phyloP scores from a whole-genome alignment of 2,113 vertebrate genomes.

The Cyanistes caeruleus region DNA sequence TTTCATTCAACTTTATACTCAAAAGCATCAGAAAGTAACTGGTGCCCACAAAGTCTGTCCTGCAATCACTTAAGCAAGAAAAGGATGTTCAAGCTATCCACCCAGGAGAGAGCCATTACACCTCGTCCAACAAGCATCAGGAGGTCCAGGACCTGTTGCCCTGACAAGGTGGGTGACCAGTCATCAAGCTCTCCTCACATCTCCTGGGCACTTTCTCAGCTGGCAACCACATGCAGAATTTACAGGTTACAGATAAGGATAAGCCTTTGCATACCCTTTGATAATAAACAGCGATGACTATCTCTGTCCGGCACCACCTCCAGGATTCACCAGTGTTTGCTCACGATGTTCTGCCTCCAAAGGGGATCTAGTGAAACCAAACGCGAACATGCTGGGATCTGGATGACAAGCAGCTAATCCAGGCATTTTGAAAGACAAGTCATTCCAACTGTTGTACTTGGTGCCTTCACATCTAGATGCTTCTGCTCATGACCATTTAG shows the following conservation, averaged over 20 bases:
- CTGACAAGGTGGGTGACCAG: rapidly evolving
- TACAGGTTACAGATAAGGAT: not conserved
- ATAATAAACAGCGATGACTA: rapidly evolving
- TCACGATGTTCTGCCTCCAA: not conserved
- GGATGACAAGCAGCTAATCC: not conserved
- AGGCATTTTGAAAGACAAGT: not conserved
- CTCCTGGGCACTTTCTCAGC: not conserved
- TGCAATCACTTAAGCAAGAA: not conserved
- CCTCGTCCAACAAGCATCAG: not conserved
- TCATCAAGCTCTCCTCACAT: not conserved
- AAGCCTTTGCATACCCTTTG: not conserved
- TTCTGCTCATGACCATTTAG: not conserved
- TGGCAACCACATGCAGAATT: not conserved
- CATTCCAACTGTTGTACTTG: not conserved
- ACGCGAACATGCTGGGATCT: not conserved
- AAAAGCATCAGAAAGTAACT: not conserved
- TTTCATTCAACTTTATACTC: not conserved
- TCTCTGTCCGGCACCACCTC: not conserved
- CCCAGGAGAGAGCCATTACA: not conserved
- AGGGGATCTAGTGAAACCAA: not conserved
- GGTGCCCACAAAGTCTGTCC: not conserved
- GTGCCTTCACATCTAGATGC: not conserved
- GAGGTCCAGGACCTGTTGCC: not conserved
- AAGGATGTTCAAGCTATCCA: not conserved
- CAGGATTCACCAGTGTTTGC: not conserved